Conservation (phyloP, 2,113 vertebrate genomes). For the Cyanocitta stelleri region DNA sequence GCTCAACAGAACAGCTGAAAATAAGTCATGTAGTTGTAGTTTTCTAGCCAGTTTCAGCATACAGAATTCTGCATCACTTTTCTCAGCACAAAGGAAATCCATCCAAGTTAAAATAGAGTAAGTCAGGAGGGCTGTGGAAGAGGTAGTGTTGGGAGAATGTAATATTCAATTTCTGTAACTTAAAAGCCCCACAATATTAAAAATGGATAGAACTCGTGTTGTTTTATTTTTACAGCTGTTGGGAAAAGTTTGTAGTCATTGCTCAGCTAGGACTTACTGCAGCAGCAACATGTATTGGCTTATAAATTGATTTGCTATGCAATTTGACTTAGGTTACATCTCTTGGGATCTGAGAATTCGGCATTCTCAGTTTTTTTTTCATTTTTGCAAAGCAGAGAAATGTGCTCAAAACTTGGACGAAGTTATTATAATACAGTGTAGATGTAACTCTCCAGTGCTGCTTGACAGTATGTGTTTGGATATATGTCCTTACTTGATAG, state of each 20-base stretch:
- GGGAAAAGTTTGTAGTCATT: neutral
- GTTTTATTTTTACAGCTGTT: neutral
- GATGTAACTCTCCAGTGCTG: neutral
- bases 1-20: neutral
- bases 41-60: neutral
- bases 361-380: neutral
- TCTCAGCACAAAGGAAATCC: neutral
- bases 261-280: neutral
- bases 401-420: neutral
- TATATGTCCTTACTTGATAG: neutral
- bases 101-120: neutral
- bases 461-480: neutral
- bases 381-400: slow-evolving; percentile 19
- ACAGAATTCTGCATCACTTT: neutral
- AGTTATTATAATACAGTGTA: neutral
- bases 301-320: neutral
- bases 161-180: neutral
- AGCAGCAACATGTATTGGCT: neutral
- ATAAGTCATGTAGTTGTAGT: neutral
- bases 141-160: neutral
- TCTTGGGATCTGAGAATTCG: neutral
- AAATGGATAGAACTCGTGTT: neutral
- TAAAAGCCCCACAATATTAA: neutral
- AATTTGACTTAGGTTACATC: neutral
- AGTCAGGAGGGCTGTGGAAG: neutral